A percentile compares a stretch with the other conserved stretches of the same genome.
phyloP scores from a whole-genome alignment of 2,113 vertebrate genomes.

The Cyanocitta stelleri region DNA sequence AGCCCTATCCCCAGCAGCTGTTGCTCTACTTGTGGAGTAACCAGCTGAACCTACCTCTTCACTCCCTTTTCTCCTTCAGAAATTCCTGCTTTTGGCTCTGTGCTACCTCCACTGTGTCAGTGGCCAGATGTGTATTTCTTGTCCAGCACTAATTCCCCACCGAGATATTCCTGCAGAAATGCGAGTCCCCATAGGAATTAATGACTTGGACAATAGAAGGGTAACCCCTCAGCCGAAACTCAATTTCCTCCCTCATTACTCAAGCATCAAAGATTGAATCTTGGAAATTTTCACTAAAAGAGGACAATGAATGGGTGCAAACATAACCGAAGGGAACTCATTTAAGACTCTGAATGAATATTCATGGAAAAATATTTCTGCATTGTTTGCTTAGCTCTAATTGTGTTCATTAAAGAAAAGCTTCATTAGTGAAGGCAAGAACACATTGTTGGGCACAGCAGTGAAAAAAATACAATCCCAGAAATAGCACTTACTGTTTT shows the following conservation, averaged over 20 bases:
- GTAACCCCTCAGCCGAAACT: background rate
- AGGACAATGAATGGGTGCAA: background rate
- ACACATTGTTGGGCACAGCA: conserved; percentile 41
- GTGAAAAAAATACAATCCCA: conserved; percentile 23
- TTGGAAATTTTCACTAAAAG: background rate
- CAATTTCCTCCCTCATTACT: conserved; percentile 23
- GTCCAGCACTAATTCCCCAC: background rate
- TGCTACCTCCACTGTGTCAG: background rate
- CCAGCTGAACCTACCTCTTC: background rate
- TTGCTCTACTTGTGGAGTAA: rapidly evolving
- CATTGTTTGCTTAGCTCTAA: conserved; percentile 55
- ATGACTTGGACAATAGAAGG: background rate
- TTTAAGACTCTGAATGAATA: conserved; percentile 35
- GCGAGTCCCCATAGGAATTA: background rate
- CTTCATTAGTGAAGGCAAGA: conserved; percentile 13
- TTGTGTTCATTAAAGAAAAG: conserved; percentile 55
- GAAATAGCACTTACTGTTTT: conserved; percentile 7
- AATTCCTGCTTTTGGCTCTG: background rate
- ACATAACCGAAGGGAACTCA: background rate
- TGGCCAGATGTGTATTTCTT: background rate
- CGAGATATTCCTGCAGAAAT: background rate
- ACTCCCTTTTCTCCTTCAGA: background rate
- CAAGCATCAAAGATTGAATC: conserved; percentile 13
- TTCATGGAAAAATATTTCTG: conserved; percentile 43
- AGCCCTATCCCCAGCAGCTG: background rate